Conservation (phyloP, 2,888 invertebrate species). For the Ariolimax columbianus region DNA sequence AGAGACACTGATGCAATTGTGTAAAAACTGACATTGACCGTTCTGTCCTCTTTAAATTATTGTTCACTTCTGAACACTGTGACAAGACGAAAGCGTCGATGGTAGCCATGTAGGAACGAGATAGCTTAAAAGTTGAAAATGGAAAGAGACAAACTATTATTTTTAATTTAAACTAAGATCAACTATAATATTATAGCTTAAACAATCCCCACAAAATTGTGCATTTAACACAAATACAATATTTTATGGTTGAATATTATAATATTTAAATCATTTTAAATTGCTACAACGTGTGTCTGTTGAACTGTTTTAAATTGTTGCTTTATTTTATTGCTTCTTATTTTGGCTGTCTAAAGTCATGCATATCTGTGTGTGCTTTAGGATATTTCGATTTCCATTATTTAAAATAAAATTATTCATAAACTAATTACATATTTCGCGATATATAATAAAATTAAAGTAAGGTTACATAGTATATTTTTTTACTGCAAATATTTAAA, state of each 20-base stretch:
- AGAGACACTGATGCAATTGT: too few species aligned
- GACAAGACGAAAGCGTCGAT: constrained; percentile 16
- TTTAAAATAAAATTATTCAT: not conserved
- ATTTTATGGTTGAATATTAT: too few species aligned
- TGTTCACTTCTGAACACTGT: too few species aligned
- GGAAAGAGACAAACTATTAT: not conserved
- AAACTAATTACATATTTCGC: not conserved
- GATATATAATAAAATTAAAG: not conserved
- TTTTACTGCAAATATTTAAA: not conserved
- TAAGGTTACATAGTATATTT: not conserved
- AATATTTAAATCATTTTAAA: not conserved
- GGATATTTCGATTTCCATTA: not conserved
- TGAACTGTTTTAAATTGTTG: too few species aligned
- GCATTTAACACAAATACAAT: not conserved
- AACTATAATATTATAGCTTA: not conserved
- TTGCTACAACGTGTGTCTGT: too few species aligned
- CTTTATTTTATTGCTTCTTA: not conserved
- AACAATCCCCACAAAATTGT: not conserved
- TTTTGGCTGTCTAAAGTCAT: not conserved
- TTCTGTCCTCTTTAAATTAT: not conserved
- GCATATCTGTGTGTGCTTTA: not conserved
- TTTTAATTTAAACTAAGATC: not conserved
- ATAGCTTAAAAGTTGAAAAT: not conserved
- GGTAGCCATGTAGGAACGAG: constrained; percentile 44
- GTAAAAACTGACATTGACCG: not conserved